Conservation (phyloP, 2,797 vertebrate genomes). For the Eospalax fontanierii region DNA sequence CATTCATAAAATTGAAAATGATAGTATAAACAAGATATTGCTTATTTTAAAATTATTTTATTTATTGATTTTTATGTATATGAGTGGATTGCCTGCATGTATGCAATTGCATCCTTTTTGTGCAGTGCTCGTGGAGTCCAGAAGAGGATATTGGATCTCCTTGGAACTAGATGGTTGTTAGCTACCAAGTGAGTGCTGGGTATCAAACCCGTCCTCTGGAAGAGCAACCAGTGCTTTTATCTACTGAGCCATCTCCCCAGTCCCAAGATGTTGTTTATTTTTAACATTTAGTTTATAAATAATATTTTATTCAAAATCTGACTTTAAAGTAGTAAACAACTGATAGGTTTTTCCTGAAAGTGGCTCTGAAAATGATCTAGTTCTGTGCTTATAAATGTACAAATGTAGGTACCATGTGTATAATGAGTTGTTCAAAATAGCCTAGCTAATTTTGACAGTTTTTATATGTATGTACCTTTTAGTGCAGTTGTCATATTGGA, state of each 20-base stretch:
- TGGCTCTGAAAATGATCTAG: not conserved
- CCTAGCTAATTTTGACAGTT: not conserved
- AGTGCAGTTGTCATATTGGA: not conserved
- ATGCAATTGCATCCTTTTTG: no score
- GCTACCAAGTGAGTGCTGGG: no score
- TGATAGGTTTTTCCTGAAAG: not conserved
- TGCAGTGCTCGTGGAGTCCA: no score
- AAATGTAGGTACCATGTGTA: not conserved
- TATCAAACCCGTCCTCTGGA: no score
- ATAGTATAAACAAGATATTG: not conserved
- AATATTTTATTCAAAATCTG: not conserved
- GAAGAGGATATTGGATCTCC: no score
- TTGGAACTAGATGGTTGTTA: no score
- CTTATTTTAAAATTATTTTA: not conserved
- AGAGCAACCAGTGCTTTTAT: no score
- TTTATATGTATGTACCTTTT: not conserved
- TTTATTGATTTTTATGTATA: no score
- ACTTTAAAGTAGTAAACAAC: not conserved
- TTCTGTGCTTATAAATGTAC: not conserved
- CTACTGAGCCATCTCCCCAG: no score
- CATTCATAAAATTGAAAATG: slow-evolving; percentile 16
- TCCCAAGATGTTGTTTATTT: not conserved
- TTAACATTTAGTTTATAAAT: not conserved
- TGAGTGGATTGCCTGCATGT: no score
- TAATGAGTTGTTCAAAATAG: not conserved